A percentile compares a stretch with the other conserved stretches of the same genome.
Evolutionary conservation across 2,888 invertebrate genomes (phyloP).

Genomic region (Lasius platythorax): DNA sequence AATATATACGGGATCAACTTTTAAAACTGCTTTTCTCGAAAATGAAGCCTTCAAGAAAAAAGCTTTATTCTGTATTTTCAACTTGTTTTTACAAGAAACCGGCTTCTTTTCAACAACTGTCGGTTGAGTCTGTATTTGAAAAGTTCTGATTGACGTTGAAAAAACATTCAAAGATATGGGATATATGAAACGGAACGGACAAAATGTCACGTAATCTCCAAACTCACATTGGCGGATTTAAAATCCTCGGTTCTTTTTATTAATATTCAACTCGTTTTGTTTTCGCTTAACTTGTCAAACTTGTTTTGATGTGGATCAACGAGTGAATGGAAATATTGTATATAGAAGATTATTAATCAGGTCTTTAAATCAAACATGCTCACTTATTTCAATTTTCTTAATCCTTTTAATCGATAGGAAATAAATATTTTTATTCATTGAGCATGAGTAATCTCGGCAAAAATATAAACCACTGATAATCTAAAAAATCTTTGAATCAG

Average conservation of each 20-base stretch:
- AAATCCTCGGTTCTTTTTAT: conserved; percentile 17
- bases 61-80: conserved; percentile 54
- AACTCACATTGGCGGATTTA: conserved; percentile 24
- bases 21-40: conserved; percentile 44
- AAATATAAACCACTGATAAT: background rate
- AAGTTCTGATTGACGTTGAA: conserved; percentile 55
- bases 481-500: background rate
- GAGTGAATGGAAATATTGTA: background rate
- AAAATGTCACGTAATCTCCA: conserved; percentile 46
- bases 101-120: conserved; percentile 47
- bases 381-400: conserved; percentile 6
- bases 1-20: conserved; percentile 44
- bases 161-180: conserved; percentile 47
- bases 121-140: conserved; percentile 48
- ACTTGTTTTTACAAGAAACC: conserved; percentile 50
- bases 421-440: background rate
- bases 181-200: conserved; percentile 33
- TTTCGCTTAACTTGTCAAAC: conserved; percentile 18
- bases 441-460: background rate
- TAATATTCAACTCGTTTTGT: conserved; percentile 11
- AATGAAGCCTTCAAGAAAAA: conserved; percentile 41
- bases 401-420: background rate
- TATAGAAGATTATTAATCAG: background rate
- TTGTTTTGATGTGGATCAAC: background rate
- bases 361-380: conserved; percentile 4